Conservation (phyloP, 2,113 vertebrate genomes). For the Balaenoptera acutorostrata region DNA sequence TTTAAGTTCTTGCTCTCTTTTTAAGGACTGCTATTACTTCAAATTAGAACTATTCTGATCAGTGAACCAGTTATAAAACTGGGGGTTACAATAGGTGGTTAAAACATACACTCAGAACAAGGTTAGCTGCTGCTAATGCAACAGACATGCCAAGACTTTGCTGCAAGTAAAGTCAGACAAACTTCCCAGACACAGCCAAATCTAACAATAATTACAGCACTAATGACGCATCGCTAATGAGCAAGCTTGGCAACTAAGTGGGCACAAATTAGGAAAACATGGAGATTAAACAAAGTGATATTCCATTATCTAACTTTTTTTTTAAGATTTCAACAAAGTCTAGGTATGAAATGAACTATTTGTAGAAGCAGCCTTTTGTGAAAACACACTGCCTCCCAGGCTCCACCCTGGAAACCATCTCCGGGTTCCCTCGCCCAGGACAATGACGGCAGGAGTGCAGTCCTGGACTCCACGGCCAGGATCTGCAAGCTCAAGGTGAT, state of each 20-base stretch:
- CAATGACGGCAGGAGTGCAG: fast-evolving
- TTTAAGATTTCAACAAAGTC: neutral
- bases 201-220: neutral
- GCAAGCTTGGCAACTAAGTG: neutral
- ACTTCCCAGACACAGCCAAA: neutral
- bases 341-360: neutral
- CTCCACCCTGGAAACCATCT: fast-evolving
- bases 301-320: neutral
- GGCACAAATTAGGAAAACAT: neutral
- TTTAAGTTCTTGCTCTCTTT: neutral
- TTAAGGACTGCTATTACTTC: conserved; percentile 22
- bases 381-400: too few relatives aligned
- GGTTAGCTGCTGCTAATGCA: neutral
- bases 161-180: neutral
- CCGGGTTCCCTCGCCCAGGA: neutral
- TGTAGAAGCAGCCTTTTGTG: neutral
- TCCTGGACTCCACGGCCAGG: fast-evolving
- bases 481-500: neutral
- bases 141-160: neutral
- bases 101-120: neutral
- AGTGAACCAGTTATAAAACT: neutral
- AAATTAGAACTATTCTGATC: conserved; percentile 32
- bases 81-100: neutral
- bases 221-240: neutral
- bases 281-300: neutral